These are phyloP conservation scores for Microctenopoma stevenorrisi DNA, from an alignment of 2,797 vertebrate genomes.

Conservation along the genomic window DNA sequence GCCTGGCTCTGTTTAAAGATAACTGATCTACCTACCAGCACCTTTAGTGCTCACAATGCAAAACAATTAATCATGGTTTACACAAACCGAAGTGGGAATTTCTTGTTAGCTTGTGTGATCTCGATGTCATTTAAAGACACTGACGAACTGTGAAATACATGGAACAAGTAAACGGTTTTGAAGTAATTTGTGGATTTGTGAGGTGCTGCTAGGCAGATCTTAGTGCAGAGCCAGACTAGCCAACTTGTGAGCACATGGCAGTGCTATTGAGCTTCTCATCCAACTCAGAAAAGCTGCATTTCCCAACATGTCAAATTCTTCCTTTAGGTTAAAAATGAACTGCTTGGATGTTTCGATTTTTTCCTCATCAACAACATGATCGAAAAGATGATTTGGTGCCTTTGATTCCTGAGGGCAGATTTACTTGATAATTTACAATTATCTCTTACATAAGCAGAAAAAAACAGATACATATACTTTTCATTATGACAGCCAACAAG, in stretches of 20 bases:
- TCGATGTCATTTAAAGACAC: neutral
- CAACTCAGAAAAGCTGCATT: neutral
- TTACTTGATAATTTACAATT: slow-evolving; percentile 37
- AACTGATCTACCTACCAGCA: neutral
- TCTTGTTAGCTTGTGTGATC: neutral
- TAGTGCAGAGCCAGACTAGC: neutral
- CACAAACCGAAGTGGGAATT: neutral
- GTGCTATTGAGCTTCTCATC: neutral
- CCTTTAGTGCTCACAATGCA: neutral
- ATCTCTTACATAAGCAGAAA: slow-evolving; percentile 37
- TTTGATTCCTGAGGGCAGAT: slow-evolving; percentile 78
- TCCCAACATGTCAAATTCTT: slow-evolving; percentile 1
- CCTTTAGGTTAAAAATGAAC: slow-evolving; percentile 14
- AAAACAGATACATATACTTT: slow-evolving; percentile 29
- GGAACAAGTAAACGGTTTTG: neutral
- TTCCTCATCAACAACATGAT: slow-evolving; percentile 19
- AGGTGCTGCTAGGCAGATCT: neutral
- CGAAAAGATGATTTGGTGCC: slow-evolving; percentile 46
- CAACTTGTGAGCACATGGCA: neutral
- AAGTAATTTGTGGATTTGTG: neutral
- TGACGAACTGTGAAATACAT: neutral
- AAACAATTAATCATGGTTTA: neutral
- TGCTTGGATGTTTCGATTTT: neutral
- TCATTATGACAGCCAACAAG: slow-evolving; percentile 44
- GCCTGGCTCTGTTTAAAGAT: neutral